A percentile compares a stretch with the other conserved stretches of the same genome.
Conservation (phyloP, 2,888 invertebrate species). For the Tetheella fluctuosa region DNA sequence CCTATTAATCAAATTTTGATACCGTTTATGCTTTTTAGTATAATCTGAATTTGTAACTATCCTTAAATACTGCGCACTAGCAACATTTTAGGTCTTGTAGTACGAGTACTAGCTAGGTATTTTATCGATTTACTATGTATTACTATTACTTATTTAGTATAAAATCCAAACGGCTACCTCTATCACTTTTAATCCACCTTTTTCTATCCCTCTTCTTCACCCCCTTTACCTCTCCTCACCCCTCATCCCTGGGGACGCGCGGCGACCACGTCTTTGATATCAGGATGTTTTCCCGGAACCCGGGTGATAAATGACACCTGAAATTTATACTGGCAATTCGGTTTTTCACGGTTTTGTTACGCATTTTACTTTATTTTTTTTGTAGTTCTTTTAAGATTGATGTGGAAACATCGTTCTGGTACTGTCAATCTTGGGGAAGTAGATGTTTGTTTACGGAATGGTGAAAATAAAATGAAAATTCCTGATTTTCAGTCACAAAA, state of each 20-base stretch:
- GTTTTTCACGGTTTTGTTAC: background rate
- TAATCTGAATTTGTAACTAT: no score
- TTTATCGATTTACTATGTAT: no score
- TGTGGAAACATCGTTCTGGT: background rate
- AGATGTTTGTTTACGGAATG: background rate
- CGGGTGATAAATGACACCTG: slow-evolving; percentile 3
- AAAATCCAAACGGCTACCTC: no score
- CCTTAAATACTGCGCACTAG: no score
- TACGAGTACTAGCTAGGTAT: no score
- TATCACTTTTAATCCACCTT: background rate
- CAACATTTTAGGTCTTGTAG: no score
- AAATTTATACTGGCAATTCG: background rate
- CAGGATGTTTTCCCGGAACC: background rate
- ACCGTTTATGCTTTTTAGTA: no score
- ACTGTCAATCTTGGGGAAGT: background rate
- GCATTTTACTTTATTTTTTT: background rate
- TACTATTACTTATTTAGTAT: no score
- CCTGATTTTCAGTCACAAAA: no score
- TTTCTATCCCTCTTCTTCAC: background rate
- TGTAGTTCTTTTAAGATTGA: background rate
- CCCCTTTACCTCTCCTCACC: background rate
- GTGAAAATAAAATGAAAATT: no score
- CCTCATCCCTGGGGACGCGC: background rate
- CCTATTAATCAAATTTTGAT: no score
- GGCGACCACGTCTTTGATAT: slow-evolving; percentile 6